Evolutionary conservation across 2,888 invertebrate genomes (phyloP), one percentile per base, ranked within the genome.

Genomic region (Drosophila anomelani): DNA sequence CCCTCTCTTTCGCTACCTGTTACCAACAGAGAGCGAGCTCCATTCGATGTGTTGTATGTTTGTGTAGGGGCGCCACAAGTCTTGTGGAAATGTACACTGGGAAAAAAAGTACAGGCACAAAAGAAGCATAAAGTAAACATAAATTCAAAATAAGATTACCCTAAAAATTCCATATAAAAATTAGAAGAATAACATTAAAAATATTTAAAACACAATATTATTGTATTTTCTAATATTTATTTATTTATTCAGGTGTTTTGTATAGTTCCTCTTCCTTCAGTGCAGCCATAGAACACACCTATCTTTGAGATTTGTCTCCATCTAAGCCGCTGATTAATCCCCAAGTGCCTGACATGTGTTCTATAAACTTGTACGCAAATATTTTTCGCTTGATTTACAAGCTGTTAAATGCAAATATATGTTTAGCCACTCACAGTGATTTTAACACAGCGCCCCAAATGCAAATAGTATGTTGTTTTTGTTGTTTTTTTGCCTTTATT

Each of bases 31-130:
- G 57, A 58, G 57, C 15, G 49, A 20, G 32, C 56, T 46, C 36
- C 32, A 34, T 26, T 36, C 29, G 34, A 54, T 36, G 26, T 29
- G 26, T 44, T 41, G 26, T 41, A 20, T 53, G 26, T 26, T 36
- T 58, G 51, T 58, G 58, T 47, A 43, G 49, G 63, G 86, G 84
- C 84, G 82, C 82, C 82, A 89, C 85, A 81, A 88, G 80, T 84
- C 68, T 81, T 77, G 75, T 79, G 71, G 67, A 81, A 84, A 81
- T 73, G 78, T 81, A 43, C 64, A 66, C 64, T 44, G 36, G 0
- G 0, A n/a, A 23, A 53, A 53, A 62, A 64, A 13, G 1, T 6
- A 7, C 0, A 44, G 13, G 3, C 1, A 9, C 0, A 39, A 0
- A 0, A 3, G 3, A 36, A 32, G 4, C 4, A 17, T 1, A 12